Conservation (phyloP, 2,797 vertebrate genomes). For the Philypnodon macrostomus region DNA sequence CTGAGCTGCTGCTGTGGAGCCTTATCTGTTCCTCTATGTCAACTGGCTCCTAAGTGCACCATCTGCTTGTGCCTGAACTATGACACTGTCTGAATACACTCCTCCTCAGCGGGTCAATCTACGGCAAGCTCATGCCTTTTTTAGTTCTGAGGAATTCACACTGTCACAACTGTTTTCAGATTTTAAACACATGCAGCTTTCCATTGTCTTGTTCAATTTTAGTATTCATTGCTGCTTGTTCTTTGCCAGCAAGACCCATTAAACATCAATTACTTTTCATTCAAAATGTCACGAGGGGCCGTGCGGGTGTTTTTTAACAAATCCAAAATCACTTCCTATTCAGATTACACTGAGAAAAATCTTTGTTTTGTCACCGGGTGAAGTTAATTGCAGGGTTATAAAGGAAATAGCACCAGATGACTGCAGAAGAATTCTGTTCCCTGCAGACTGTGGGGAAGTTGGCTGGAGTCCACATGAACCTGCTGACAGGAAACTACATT, state of each 20-base stretch:
- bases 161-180: slow-evolving; percentile 6
- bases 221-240: slow-evolving; percentile 55
- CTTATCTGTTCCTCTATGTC: slow-evolving; percentile 54
- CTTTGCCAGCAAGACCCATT: slow-evolving; percentile 57
- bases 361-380: slow-evolving; percentile 60
- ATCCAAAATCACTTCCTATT: slow-evolving; percentile 53
- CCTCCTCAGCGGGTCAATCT: slow-evolving; percentile 41
- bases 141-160: slow-evolving; percentile 24
- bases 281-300: slow-evolving; percentile 40
- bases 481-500: slow-evolving; percentile 59
- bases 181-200: slow-evolving; percentile 28
- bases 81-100: slow-evolving; percentile 47
- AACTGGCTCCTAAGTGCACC: slow-evolving; percentile 51
- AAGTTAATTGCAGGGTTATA: slow-evolving; percentile 65
- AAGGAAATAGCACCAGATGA: slow-evolving; percentile 57
- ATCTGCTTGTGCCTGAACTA: slow-evolving; percentile 59
- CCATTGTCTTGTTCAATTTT: slow-evolving; percentile 48
- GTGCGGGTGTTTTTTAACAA: slow-evolving; percentile 45
- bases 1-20: slow-evolving; percentile 31
- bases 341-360: slow-evolving; percentile 55
- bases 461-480: slow-evolving; percentile 62
- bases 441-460: slow-evolving; percentile 55
- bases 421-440: slow-evolving; percentile 66
- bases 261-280: slow-evolving; percentile 65
- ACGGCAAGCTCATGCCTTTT: slow-evolving; percentile 36